A percentile compares a stretch with the other conserved stretches of the same genome.
These are phyloP conservation scores for Poeciliopsis prolifica DNA, from an alignment of 2,113 vertebrate species.

Conservation along the genomic window DNA sequence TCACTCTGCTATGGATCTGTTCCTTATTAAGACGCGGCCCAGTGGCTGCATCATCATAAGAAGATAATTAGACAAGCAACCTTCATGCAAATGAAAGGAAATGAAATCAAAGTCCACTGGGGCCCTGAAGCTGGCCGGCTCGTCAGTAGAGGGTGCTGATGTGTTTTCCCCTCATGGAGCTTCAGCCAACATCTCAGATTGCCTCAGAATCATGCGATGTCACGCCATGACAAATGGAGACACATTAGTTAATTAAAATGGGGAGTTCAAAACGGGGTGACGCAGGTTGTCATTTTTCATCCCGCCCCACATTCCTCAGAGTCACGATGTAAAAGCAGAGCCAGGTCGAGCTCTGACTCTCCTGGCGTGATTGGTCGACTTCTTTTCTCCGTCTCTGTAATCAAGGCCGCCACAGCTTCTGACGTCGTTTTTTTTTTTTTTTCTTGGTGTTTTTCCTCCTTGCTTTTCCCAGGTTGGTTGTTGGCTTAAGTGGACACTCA, in stretches of 20 bases:
- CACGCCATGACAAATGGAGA: conserved; percentile 86
- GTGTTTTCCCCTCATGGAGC: conserved; percentile 77
- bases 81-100: conserved; percentile 48
- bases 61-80: conserved; percentile 52
- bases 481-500: conserved; percentile 62
- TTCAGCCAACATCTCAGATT: conserved; percentile 80
- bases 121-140: conserved; percentile 49
- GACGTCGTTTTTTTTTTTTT: conserved; percentile 48
- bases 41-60: conserved; percentile 47
- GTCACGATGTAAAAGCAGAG: conserved; percentile 60
- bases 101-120: conserved; percentile 37
- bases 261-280: conserved; percentile 83
- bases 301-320: conserved; percentile 63
- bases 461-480: conserved; percentile 56
- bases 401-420: conserved; percentile 59
- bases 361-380: conserved; percentile 62
- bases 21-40: conserved; percentile 45
- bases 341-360: conserved; percentile 59
- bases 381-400: conserved; percentile 72
- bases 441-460: conserved; percentile 38
- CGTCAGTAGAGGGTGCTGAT: conserved; percentile 92
- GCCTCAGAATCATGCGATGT: conserved; percentile 87
- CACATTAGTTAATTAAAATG: conserved; percentile 84
- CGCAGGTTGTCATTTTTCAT: conserved; percentile 65
- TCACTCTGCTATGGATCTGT: conserved; percentile 31